These are phyloP conservation scores for Columba livia DNA, from an alignment of 2,113 vertebrate species.

Conservation along the genomic window DNA sequence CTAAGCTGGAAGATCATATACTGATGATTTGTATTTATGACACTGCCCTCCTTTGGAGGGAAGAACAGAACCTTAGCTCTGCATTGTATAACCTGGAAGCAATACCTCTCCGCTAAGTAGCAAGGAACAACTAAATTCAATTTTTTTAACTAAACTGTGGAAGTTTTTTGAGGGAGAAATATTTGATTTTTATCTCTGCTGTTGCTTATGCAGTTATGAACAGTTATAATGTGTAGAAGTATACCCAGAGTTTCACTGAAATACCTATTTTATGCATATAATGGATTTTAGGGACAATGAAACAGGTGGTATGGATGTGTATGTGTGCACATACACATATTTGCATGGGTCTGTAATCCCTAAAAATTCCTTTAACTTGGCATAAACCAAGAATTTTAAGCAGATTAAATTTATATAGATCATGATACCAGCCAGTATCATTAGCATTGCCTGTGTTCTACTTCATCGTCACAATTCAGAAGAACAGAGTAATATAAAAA, in stretches of 20 bases:
- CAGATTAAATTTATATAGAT: not conserved
- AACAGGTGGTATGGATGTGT: not conserved
- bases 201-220: not conserved
- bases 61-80: not conserved
- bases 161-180: not conserved
- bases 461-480: not conserved
- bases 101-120: not conserved
- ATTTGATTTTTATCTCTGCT: not conserved
- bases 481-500: not conserved
- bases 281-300: not conserved
- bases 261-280: not conserved
- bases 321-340: not conserved
- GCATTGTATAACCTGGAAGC: not conserved
- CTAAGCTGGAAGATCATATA: not conserved
- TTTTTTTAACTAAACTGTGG: not conserved
- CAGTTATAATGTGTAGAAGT: not conserved
- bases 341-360: not conserved
- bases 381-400: not conserved
- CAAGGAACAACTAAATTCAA: not conserved
- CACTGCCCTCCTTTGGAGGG: not conserved
- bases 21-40: not conserved
- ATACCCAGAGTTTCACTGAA: not conserved
- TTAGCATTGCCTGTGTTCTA: not conserved
- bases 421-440: not conserved
- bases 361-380: not conserved